These are phyloP conservation scores for Drosophila lutescens DNA, from an alignment of 2,888 invertebrate species.

Conservation along the genomic window DNA sequence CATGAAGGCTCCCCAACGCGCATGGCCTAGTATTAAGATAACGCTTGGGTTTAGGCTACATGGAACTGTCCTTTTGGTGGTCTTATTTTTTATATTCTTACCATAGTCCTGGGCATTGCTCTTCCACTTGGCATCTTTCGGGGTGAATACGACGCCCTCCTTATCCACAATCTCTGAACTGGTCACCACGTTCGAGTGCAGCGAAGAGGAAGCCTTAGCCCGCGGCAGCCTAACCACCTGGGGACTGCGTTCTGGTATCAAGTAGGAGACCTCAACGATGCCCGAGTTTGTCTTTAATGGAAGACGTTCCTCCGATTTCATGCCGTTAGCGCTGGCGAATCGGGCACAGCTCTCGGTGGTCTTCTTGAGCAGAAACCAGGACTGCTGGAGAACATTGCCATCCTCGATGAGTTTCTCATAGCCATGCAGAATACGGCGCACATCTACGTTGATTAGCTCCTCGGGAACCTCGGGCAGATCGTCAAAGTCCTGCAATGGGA, in stretches of 20 bases:
- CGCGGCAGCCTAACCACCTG: background rate
- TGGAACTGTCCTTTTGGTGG: constrained; percentile 7
- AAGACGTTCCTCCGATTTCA: background rate
- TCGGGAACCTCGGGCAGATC: constrained; percentile 55
- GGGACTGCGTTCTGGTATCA: background rate
- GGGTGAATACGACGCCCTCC: background rate
- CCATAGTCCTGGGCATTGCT: constrained; percentile 12
- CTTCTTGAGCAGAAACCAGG: constrained; percentile 56
- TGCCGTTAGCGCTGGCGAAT: constrained; percentile 26
- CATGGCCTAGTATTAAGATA: constrained; percentile 38
- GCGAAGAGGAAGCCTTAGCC: background rate
- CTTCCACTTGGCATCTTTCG: background rate
- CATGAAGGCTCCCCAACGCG: constrained; percentile 54
- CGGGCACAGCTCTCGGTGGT: constrained; percentile 60
- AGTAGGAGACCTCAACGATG: background rate
- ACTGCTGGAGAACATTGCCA: constrained; percentile 52
- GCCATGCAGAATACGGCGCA: constrained; percentile 53
- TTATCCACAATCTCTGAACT: background rate
- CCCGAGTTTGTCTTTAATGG: background rate
- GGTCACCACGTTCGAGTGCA: background rate
- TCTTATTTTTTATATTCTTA: constrained; percentile 2
- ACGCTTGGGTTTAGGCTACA: constrained; percentile 34
- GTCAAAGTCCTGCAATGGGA: constrained; percentile 30
- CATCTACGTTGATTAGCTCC: constrained; percentile 62
- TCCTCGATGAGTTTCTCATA: constrained; percentile 64